Evolutionary conservation across 2,113 vertebrate genomes (phyloP), one percentile per base, ranked within the genome.

Genomic region (Prionailurus viverrinus): DNA sequence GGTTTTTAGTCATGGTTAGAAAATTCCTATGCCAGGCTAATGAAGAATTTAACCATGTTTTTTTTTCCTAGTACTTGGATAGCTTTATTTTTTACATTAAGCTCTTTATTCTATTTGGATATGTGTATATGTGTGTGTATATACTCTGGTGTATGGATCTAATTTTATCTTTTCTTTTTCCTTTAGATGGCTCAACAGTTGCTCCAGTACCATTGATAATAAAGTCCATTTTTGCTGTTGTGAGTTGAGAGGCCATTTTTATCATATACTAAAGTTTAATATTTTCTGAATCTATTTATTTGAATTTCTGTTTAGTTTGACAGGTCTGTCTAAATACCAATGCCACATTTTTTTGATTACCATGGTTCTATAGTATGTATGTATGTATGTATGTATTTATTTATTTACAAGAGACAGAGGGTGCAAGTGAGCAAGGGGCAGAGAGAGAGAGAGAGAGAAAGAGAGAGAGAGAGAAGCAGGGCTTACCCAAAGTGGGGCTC

Each of bases 91-190:
- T 68, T 94, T 53, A 61, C 61, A 65, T n/a, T 85, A 27, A 66
- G 31, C 45, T 82, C 14, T 71, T 14, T 73, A 14, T 23, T 95
- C 65, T 71, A 39, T 55, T 93, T 33, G 18, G 61, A 78, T 10
- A 45, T 1, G 14, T 55, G 13, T 87, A 18, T 31, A 11, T 29
- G n/a, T 31, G 16, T 36, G 29, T 55, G 31, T 81, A 65, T 71
- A 9, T 81, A 51, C 10, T 65, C 16, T 0, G 15, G 76, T 8
- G 29, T 79, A 51, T 73, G 71, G 13, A 39, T 65, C 63, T 73
- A 73, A 41, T 55, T 89, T 92, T 73, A 63, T 65, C 39, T 93
- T 69, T 73, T 94, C 83, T 68, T 78, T 89, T 79, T 45, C 58
- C 58, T 61, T 31, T n/a, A 89, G 53, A 73, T 51, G 12, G 27